Evolutionary conservation across 2,113 vertebrate species (phyloP).

Genomic region (Petaurus breviceps): DNA sequence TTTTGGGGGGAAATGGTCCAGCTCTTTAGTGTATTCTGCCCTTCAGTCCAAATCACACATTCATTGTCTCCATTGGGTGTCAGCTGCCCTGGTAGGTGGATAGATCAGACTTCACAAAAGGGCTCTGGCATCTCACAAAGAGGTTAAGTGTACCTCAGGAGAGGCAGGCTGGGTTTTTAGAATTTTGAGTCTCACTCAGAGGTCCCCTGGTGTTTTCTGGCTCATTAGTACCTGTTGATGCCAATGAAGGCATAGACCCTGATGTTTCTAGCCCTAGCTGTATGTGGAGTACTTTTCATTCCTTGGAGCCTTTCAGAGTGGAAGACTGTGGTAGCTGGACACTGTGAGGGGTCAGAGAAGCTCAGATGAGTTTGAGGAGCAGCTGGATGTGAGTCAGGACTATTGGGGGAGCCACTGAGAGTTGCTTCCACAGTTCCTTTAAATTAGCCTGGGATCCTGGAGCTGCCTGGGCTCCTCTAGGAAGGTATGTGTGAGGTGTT

Average conservation of each 20-base stretch:
- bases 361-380: background rate
- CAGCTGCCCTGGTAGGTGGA: background rate
- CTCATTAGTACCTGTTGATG: background rate
- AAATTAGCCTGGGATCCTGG: background rate
- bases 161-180: background rate
- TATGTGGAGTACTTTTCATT: constrained; percentile 23
- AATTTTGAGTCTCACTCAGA: background rate
- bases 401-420: background rate
- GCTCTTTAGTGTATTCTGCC: too few relatives aligned
- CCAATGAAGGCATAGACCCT: background rate
- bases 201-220: background rate
- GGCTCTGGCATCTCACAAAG: background rate
- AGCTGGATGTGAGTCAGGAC: background rate
- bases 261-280: constrained; percentile 6
- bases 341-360: background rate
- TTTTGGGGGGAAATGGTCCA: background rate
- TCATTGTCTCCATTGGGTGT: too few relatives aligned
- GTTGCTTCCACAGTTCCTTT: constrained; percentile 26
- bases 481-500: background rate
- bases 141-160: background rate
- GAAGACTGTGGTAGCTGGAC: background rate
- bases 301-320: constrained; percentile 5
- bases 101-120: background rate
- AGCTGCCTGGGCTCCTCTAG: background rate
- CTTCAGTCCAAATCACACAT: too few relatives aligned